Percentiles rank a stretch among this genome's conserved stretches.
Evolutionary conservation across 2,113 vertebrate species (phyloP).

Genomic region (Coptodon rendalli): DNA sequence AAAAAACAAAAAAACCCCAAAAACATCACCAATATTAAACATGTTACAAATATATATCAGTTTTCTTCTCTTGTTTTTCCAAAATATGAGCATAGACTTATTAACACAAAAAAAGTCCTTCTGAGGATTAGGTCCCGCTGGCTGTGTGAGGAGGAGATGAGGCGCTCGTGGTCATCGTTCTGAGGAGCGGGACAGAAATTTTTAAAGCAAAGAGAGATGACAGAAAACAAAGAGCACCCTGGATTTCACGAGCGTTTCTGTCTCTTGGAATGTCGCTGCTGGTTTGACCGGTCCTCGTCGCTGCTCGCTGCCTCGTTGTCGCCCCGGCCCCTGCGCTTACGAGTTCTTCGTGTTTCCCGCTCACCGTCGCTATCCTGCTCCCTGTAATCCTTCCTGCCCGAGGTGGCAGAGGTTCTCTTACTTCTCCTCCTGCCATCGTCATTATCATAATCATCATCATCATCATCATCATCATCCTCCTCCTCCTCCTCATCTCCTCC

Average conservation of each 20-base stretch:
- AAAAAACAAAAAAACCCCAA: not conserved
- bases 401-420: slow-evolving; percentile 50
- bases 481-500: slow-evolving; percentile 1
- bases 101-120: slow-evolving; percentile 47
- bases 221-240: slow-evolving; percentile 11
- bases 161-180: slow-evolving; percentile 8
- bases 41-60: slow-evolving; percentile 77
- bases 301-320: slow-evolving; percentile 27
- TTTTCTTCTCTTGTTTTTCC: slow-evolving; percentile 51
- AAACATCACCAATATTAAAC: slow-evolving; percentile 52
- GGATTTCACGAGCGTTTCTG: slow-evolving; percentile 66
- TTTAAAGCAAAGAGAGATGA: slow-evolving; percentile 28
- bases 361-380: slow-evolving; percentile 73
- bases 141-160: slow-evolving; percentile 2
- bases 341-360: slow-evolving; percentile 61
- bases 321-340: slow-evolving; percentile 11
- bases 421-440: slow-evolving; percentile 50
- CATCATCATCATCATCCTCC: not conserved
- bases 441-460: slow-evolving; percentile 6
- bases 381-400: slow-evolving; percentile 61
- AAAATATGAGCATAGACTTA: slow-evolving; percentile 70
- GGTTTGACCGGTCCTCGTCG: slow-evolving; percentile 57
- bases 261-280: slow-evolving; percentile 77
- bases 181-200: slow-evolving; percentile 19
- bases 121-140: slow-evolving; percentile 49